Evolutionary conservation across 2,888 invertebrate species (phyloP).

Genomic region (Sinelater perroti): DNA sequence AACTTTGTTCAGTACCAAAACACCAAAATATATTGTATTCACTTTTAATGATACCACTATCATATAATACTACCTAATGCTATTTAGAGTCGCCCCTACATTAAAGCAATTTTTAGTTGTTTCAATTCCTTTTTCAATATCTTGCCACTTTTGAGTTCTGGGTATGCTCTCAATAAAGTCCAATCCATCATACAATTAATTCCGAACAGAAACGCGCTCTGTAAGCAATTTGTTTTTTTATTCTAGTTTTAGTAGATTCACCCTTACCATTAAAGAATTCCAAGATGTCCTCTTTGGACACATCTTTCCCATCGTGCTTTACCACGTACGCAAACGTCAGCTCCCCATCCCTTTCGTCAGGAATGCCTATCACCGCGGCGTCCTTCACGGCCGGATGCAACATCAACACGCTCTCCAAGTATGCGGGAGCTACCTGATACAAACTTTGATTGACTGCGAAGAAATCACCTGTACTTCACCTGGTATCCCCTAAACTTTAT

Average conservation of each 20-base stretch:
- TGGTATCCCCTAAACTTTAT: conserved; percentile 69
- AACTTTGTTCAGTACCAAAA: too few species aligned
- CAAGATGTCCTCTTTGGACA: conserved; percentile 65
- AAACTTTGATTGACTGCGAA: background rate
- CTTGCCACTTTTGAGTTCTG: conserved; percentile 10
- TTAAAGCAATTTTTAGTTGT: too few species aligned
- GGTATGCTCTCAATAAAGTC: conserved; percentile 4
- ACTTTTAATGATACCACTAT: too few species aligned
- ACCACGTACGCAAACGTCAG: conserved; percentile 78
- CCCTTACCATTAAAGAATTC: too few species aligned
- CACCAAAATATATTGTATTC: too few species aligned
- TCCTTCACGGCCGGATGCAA: conserved; percentile 75
- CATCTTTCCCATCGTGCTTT: conserved; percentile 65
- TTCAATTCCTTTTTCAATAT: too few species aligned
- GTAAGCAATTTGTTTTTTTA: conserved; percentile 59
- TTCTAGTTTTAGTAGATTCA: background rate
- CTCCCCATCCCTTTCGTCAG: conserved; percentile 75
- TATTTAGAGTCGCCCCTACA: too few species aligned
- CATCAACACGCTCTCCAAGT: conserved; percentile 79
- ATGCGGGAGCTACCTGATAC: conserved; percentile 83
- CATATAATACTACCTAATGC: too few species aligned
- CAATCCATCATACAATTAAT: conserved; percentile 12
- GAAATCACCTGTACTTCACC: too few species aligned
- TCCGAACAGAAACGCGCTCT: conserved; percentile 5
- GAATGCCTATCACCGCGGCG: conserved; percentile 79